Conservation (phyloP, 2,888 invertebrate genomes). For the Harmothoe impar region DNA sequence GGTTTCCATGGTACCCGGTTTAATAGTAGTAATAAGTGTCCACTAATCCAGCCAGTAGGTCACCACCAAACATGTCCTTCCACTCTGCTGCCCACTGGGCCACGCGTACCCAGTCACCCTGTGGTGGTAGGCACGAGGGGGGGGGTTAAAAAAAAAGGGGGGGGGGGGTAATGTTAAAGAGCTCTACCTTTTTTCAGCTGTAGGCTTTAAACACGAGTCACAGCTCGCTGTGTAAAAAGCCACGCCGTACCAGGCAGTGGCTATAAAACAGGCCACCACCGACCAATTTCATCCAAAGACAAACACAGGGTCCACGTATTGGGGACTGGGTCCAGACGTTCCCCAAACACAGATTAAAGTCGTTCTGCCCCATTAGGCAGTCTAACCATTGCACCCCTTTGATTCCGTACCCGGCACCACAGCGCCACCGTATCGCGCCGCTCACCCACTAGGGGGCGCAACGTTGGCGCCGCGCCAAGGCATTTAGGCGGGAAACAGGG, state of each 20-base stretch:
- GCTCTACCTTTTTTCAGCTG: too few relatives aligned
- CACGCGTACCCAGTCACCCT: background rate
- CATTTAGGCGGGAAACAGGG: slow-evolving; percentile 37
- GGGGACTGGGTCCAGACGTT: slow-evolving; percentile 25
- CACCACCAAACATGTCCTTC: background rate
- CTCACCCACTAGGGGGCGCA: background rate
- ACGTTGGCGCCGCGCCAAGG: background rate
- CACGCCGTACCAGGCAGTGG: slow-evolving; percentile 4
- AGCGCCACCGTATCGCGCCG: background rate
- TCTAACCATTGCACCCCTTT: slow-evolving; percentile 37
- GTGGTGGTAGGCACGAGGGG: background rate
- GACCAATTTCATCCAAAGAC: background rate
- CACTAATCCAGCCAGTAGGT: background rate
- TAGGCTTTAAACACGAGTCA: too few relatives aligned
- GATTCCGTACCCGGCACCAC: slow-evolving; percentile 20
- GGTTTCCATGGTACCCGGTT: background rate
- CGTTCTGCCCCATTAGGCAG: slow-evolving; percentile 41
- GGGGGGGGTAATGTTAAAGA: too few relatives aligned
- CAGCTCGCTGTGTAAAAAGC: background rate
- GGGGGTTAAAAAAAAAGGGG: too few relatives aligned
- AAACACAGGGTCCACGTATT: background rate
- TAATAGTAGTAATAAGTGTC: background rate
- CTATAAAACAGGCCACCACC: background rate
- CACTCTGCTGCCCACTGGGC: background rate
- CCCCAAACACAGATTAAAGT: slow-evolving; percentile 52